phyloP scores from a whole-genome alignment of 2,113 vertebrate genomes.

The Chroicocephalus ridibundus region DNA sequence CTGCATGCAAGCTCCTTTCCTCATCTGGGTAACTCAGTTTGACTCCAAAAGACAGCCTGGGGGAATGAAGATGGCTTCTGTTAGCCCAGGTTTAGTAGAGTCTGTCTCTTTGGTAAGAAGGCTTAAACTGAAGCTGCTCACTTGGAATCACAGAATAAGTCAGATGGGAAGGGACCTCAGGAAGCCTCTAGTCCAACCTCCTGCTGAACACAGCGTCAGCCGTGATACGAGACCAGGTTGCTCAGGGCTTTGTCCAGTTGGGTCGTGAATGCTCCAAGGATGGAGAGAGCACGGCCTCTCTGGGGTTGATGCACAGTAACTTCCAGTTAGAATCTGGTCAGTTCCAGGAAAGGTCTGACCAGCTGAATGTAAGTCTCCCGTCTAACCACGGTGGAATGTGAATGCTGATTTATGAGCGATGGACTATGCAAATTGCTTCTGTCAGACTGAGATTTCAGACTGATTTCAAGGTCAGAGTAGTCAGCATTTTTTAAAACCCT shows the following conservation, averaged over 20 bases:
- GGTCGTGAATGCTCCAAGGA: background rate
- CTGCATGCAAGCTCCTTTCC: background rate
- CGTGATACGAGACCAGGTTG: background rate
- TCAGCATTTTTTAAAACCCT: background rate
- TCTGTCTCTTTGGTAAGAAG: background rate
- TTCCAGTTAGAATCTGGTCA: background rate
- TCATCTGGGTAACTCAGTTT: background rate
- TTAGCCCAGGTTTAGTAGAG: no score
- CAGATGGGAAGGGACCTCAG: background rate
- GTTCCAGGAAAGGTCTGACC: background rate
- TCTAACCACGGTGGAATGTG: background rate
- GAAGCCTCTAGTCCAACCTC: background rate
- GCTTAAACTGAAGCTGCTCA: background rate
- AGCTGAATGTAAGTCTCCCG: background rate
- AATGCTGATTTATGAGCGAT: fast-evolving
- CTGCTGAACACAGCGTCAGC: background rate
- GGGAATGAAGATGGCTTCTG: background rate
- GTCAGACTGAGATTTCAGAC: background rate
- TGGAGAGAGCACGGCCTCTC: background rate
- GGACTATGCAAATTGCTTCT: background rate
- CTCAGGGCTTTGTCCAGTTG: background rate
- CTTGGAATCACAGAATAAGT: background rate
- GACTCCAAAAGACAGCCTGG: background rate
- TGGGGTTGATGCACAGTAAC: background rate
- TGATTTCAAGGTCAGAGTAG: background rate